phyloP scores from a whole-genome alignment of 1,140 invertebrate genomes.

The Calycopis cecrops region DNA sequence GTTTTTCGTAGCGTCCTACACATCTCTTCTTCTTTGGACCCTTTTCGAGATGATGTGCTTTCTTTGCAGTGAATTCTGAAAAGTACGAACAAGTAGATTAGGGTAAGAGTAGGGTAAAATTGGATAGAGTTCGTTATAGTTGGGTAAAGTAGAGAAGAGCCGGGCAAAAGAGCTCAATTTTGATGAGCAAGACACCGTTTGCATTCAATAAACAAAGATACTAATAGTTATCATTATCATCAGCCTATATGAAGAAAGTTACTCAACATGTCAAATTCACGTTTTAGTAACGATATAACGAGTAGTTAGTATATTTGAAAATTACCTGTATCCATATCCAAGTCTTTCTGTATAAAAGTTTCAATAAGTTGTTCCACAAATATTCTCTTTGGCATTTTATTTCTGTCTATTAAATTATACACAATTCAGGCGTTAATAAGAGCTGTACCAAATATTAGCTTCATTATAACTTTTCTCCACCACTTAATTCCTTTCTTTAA shows the following conservation, averaged over 20 bases:
- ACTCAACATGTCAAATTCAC: slow-evolving; percentile 14
- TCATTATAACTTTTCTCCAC: slow-evolving; percentile 14
- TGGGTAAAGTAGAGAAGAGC: no score
- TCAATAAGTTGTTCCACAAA: slow-evolving; percentile 19
- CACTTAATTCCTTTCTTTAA: slow-evolving; percentile 17
- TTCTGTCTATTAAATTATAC: slow-evolving; percentile 20
- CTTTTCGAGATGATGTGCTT: no score
- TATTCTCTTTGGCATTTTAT: slow-evolving; percentile 13
- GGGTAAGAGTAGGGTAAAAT: no score
- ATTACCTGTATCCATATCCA: not conserved
- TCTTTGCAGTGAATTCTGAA: no score
- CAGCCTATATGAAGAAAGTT: slow-evolving; percentile 15
- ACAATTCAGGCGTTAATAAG: slow-evolving; percentile 20
- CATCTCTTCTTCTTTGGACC: no score
- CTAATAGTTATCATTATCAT: slow-evolving; percentile 9
- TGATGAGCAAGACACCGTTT: no score
- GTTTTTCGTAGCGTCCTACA: no score
- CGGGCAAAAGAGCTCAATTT: no score
- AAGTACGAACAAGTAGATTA: no score
- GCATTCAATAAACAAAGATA: slow-evolving; percentile 16
- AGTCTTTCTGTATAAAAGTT: slow-evolving; percentile 10
- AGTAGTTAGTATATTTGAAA: slow-evolving; percentile 22
- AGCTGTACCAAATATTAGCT: slow-evolving; percentile 18
- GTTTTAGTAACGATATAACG: slow-evolving; percentile 18
- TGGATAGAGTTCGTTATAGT: no score